Percentiles rank a stretch among this genome's conserved stretches.
phyloP scores from a whole-genome alignment of 2,113 vertebrate genomes.

The Ailurus styani region DNA sequence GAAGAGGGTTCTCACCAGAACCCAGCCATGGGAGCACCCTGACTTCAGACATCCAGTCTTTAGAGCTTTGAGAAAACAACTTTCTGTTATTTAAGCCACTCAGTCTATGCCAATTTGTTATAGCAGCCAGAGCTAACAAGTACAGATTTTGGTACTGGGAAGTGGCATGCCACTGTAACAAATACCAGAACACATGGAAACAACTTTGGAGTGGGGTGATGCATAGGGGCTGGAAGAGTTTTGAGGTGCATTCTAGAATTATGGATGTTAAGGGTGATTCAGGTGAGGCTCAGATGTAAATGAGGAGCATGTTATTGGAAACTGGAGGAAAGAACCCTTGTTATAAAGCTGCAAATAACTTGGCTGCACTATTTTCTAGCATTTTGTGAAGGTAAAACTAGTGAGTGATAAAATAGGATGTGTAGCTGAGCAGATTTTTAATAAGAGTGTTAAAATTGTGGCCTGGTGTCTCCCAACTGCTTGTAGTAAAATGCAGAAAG shows the following conservation, averaged over 20 bases:
- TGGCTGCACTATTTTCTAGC: neutral
- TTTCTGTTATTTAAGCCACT: neutral
- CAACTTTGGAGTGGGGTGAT: neutral
- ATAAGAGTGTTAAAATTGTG: neutral
- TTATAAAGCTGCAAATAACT: neutral
- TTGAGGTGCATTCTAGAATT: neutral
- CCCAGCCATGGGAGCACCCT: too few species aligned
- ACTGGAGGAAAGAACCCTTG: too few species aligned
- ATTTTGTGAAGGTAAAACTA: neutral
- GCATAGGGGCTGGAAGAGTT: neutral
- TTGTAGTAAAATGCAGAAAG: neutral
- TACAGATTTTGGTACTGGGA: neutral
- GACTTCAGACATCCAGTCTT: neutral
- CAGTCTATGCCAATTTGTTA: too few species aligned
- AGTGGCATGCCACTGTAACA: neutral
- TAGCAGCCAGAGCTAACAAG: neutral
- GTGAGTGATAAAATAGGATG: neutral
- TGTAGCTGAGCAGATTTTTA: neutral
- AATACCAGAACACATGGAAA: neutral
- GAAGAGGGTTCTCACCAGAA: neutral
- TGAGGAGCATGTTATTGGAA: neutral
- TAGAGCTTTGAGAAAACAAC: neutral
- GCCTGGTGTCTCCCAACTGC: neutral
- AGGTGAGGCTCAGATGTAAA: neutral
- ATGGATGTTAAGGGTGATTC: neutral